Percentiles rank a stretch among this genome's conserved stretches.
Evolutionary conservation across 2,113 vertebrate species (phyloP).

Genomic region (Diadophis punctatus): DNA sequence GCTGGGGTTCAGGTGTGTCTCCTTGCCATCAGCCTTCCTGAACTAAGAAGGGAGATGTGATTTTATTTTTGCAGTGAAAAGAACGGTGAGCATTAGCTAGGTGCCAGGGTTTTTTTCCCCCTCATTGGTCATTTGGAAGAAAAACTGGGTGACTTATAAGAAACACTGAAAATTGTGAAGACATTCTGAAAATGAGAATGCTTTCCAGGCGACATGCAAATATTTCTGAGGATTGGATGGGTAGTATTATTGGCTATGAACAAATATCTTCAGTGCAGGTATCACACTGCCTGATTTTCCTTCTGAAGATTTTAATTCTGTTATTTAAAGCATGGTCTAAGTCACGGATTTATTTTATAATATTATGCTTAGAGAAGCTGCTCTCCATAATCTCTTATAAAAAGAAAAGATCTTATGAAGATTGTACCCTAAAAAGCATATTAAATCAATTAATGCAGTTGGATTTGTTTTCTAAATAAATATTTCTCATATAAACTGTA

Average conservation of each 20-base stretch:
- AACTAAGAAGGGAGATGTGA: not conserved
- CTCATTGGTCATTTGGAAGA: not conserved
- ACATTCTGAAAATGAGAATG: not conserved
- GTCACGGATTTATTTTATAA: not conserved
- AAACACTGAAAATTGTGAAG: not conserved
- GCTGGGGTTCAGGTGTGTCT: not conserved
- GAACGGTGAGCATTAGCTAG: not conserved
- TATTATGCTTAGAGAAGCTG: not conserved
- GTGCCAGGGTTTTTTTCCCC: not conserved
- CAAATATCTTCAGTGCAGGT: not conserved
- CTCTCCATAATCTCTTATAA: not conserved
- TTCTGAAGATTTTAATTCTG: not conserved
- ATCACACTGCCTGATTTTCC: not conserved
- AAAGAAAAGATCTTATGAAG: not conserved
- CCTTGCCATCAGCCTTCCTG: not conserved
- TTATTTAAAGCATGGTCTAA: not conserved
- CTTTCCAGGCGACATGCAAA: not conserved
- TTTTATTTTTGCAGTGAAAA: not conserved
- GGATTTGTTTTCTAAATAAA: not conserved
- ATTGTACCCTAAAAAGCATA: not conserved
- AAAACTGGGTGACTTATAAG: not conserved
- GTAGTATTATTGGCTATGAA: not conserved
- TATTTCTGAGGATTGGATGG: not conserved
- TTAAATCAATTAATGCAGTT: not conserved
- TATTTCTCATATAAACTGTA: conserved; percentile 38